Base-by-base conservation (phyloP, 2,888 invertebrate genomes). In the Glaucopsyche alexis region DNA sequence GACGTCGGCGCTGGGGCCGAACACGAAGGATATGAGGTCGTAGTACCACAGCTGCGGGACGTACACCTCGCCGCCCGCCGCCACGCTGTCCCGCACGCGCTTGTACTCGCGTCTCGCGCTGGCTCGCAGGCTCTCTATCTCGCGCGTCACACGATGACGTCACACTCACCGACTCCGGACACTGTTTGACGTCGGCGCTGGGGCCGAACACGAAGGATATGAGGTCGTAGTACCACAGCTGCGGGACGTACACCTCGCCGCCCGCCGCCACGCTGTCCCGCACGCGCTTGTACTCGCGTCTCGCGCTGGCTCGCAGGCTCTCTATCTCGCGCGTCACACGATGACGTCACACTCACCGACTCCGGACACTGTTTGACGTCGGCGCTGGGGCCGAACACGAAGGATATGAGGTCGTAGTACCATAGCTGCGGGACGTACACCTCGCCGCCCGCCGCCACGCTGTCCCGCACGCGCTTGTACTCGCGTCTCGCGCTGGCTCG, bases 91-190 rank as follows among this genome's bases (percentile, higher is more conserved):
- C 45, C 80, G 77, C 4, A 91, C 87, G 52, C 84, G 83, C 74
- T 87, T 90, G 75, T 84, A 82, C 74, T 91, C 91, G 55, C 91
- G 81, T 8, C 91, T 80, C 75, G 89, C 87, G 77, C 91, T 91
- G 8, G 91, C 90, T 47, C 91, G 85, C 75, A 92, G 77, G 78
- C 91, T 91, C 79, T 91, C 91, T 55, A 92, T 90, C 80, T 91
- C 91, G 72, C 91, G 83, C 77, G 91, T 76, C 6, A 91, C 86
- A 90, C 90, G 60, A n/a, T n/a, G 87, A 81, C 0, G 91, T 91
- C 29, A 90, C 91, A 9, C 81, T 83, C 40, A 77, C 76, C 70
- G 74, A 72, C 55, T 72, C 75, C 3, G 76, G 75, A 8, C 76
- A 75, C 40, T 71, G 73, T 77, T 79, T 83, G 42, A 77, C 75